Evolutionary conservation across 2,113 vertebrate genomes (phyloP).

Genomic region (Myiozetetes cayanensis): DNA sequence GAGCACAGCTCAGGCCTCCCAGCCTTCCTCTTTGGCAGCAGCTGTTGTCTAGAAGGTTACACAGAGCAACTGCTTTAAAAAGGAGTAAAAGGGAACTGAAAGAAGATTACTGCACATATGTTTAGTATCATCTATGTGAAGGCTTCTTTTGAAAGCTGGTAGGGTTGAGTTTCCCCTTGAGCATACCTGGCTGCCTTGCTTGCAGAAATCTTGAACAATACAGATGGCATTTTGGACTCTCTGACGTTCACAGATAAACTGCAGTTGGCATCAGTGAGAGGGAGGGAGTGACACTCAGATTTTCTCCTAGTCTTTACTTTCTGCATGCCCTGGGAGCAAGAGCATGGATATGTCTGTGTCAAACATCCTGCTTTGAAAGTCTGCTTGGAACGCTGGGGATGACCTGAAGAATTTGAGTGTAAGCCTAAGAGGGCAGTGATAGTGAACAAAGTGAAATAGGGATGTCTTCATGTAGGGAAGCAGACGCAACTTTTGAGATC

Average conservation of each 20-base stretch:
- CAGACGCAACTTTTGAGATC: not conserved
- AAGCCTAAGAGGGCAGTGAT: not conserved
- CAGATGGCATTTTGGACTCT: not conserved
- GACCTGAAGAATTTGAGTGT: not conserved
- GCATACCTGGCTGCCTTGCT: not conserved
- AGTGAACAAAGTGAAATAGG: too few relatives aligned
- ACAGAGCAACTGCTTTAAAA: not conserved
- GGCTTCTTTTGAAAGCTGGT: not conserved
- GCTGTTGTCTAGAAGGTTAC: not conserved
- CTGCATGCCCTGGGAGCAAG: not conserved
- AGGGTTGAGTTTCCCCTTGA: not conserved
- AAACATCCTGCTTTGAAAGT: not conserved
- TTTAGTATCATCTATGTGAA: not conserved
- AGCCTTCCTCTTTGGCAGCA: not conserved
- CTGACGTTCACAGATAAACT: not conserved
- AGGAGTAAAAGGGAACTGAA: not conserved
- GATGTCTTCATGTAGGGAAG: fast-evolving
- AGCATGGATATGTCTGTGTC: not conserved
- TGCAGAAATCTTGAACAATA: not conserved
- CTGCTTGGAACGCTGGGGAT: not conserved
- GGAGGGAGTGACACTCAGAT: not conserved
- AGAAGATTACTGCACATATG: not conserved
- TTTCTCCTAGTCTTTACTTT: not conserved
- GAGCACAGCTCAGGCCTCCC: not conserved
- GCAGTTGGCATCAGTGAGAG: not conserved